phyloP scores from a whole-genome alignment of 1,140 invertebrate species.

The Brachionus asplanchnoidis region DNA sequence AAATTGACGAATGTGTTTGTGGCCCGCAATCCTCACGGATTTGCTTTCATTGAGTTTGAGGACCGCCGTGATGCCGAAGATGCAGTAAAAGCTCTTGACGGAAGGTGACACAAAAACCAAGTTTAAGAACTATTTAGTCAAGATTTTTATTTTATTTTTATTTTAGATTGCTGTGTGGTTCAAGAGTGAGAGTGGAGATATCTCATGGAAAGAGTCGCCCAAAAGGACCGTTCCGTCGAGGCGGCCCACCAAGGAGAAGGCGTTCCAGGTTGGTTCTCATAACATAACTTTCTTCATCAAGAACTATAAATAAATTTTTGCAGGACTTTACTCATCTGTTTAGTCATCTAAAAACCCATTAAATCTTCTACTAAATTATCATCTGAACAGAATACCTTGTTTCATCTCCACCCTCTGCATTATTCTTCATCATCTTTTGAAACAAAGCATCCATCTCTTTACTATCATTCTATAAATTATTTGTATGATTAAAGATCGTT shows the following conservation, averaged over 20 bases:
- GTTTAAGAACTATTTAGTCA: too few relatives aligned
- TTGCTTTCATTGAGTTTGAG: conserved; percentile 94
- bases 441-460: not conserved
- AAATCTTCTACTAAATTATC: not conserved
- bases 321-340: not conserved
- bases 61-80: conserved; percentile 88
- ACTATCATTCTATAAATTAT: not conserved
- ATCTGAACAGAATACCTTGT: not conserved
- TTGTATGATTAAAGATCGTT: conserved; percentile 30
- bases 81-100: conserved; percentile 84
- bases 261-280: not conserved
- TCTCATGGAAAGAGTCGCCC: conserved; percentile 66
- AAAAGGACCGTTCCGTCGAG: not conserved
- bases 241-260: not conserved
- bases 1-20: conserved; percentile 88
- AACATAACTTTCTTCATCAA: not conserved
- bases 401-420: not conserved
- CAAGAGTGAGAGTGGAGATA: conserved; percentile 81
- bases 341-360: not conserved
- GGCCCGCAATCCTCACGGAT: conserved; percentile 73
- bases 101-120: conserved; percentile 58
- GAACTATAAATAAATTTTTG: not conserved
- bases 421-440: not conserved
- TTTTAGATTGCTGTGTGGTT: conserved; percentile 73
- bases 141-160: not conserved